Percentiles rank a stretch among this genome's conserved stretches.
Conservation (phyloP, 1,140 invertebrate species). For the Gerris buenoi region DNA sequence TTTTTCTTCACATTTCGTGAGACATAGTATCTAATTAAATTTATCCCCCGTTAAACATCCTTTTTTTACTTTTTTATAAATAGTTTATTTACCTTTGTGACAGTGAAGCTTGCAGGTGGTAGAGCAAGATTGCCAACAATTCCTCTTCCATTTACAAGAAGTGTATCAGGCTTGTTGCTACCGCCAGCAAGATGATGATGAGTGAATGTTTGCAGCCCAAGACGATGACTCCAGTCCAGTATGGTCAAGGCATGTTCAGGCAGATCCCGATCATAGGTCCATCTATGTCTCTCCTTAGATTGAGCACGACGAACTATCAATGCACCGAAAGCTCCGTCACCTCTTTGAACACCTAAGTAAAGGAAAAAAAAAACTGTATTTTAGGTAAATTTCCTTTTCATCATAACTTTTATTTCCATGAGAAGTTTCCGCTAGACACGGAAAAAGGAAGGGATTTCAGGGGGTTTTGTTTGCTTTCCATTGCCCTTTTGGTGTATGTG, state of each 20-base stretch:
- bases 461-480: too few relatives aligned
- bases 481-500: too few relatives aligned
- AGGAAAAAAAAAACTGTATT: too few relatives aligned
- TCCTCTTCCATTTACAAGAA: conserved; percentile 54
- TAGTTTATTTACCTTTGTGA: conserved; percentile 36
- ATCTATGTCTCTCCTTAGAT: conserved; percentile 37
- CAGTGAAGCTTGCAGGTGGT: conserved; percentile 39
- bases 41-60: too few relatives aligned
- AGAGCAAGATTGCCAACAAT: conserved; percentile 33
- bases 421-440: too few relatives aligned
- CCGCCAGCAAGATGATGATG: conserved; percentile 62
- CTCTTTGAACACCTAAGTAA: conserved; percentile 53
- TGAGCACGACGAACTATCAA: conserved; percentile 49
- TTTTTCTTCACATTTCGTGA: too few relatives aligned
- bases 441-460: too few relatives aligned
- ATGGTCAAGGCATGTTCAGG: conserved; percentile 54
- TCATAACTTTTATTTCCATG: too few relatives aligned
- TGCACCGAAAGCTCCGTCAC: conserved; percentile 64
- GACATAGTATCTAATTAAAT: too few relatives aligned
- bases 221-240: conserved; percentile 61
- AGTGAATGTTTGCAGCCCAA: conserved; percentile 51
- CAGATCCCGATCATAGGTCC: conserved; percentile 51
- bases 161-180: conserved; percentile 51
- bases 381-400: too few relatives aligned
- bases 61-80: too few relatives aligned